Percentiles rank a stretch among this genome's conserved stretches.
Conservation (phyloP, 2,797 vertebrate species). For the Poliocrania exsul region DNA sequence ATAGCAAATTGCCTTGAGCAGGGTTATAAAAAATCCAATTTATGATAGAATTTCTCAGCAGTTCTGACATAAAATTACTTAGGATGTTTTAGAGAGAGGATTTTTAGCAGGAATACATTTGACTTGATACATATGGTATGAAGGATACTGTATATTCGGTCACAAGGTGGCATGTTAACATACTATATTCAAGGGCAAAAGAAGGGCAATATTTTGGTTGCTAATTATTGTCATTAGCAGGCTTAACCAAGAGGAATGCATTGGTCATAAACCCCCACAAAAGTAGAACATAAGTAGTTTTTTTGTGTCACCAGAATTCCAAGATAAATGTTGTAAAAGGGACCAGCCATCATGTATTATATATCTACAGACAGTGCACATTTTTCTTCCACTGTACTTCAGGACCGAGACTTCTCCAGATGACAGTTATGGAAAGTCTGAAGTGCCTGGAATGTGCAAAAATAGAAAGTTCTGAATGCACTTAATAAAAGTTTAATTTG, state of each 20-base stretch:
- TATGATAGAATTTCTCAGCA: not conserved
- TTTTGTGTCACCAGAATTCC: not conserved
- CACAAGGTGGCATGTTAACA: not conserved
- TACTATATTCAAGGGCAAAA: not conserved
- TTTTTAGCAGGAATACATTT: not conserved
- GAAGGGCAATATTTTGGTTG: not conserved
- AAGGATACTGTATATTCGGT: not conserved
- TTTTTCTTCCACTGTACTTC: slow-evolving; percentile 23
- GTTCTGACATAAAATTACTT: not conserved
- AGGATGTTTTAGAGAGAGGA: not conserved
- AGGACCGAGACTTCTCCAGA: not conserved
- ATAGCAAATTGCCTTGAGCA: not conserved
- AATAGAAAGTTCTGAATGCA: slow-evolving; percentile 52
- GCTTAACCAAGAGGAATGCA: not conserved
- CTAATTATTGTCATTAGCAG: not conserved
- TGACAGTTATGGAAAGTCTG: slow-evolving; percentile 58
- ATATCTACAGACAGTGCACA: slow-evolving; percentile 17
- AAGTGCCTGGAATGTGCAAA: slow-evolving; percentile 55
- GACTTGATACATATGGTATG: not conserved
- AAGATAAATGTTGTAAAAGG: not conserved
- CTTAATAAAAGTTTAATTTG: slow-evolving; percentile 65
- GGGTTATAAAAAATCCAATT: not conserved
- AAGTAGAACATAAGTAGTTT: not conserved
- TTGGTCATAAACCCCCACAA: not conserved
- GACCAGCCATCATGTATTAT: slow-evolving; percentile 3